Conservation (phyloP, 2,113 vertebrate species). For the Eubucco bourcierii region DNA sequence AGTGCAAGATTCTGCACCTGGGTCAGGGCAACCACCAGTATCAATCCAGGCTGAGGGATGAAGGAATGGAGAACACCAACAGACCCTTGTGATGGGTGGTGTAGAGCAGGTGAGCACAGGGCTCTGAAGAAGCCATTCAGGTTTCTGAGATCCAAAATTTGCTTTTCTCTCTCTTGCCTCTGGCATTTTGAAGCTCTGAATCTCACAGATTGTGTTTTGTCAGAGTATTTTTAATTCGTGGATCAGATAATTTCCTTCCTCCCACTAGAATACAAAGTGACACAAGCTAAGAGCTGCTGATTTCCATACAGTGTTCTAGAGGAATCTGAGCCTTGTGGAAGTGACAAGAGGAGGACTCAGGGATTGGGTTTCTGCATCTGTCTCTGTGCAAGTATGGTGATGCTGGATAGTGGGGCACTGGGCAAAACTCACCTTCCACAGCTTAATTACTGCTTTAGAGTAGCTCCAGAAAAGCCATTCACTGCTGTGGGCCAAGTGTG, state of each 20-base stretch:
- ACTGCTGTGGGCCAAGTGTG: rapidly evolving
- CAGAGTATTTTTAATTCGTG: constrained; percentile 14
- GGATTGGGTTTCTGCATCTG: not conserved
- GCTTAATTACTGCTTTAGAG: not conserved
- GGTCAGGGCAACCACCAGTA: too few species aligned
- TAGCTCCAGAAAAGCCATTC: not conserved
- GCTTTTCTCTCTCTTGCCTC: not conserved
- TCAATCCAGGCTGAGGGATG: too few species aligned
- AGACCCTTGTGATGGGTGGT: rapidly evolving
- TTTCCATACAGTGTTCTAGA: not conserved
- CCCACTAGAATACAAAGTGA: constrained; percentile 17
- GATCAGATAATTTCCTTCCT: constrained; percentile 37
- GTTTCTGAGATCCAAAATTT: not conserved
- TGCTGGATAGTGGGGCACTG: not conserved
- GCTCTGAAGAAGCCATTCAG: not conserved
- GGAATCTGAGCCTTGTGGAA: not conserved
- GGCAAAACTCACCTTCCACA: not conserved
- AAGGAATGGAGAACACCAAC: not conserved
- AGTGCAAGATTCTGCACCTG: too few species aligned
- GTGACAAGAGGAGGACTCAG: not conserved
- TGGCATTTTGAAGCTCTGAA: not conserved
- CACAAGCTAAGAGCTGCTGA: not conserved
- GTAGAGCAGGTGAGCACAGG: not conserved
- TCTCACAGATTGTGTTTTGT: constrained; percentile 22
- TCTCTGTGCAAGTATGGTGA: not conserved